Percentiles rank a stretch among this genome's conserved stretches.
Evolutionary conservation across 2,797 vertebrate genomes (phyloP).

Genomic region (Sebastiscus tertius): DNA sequence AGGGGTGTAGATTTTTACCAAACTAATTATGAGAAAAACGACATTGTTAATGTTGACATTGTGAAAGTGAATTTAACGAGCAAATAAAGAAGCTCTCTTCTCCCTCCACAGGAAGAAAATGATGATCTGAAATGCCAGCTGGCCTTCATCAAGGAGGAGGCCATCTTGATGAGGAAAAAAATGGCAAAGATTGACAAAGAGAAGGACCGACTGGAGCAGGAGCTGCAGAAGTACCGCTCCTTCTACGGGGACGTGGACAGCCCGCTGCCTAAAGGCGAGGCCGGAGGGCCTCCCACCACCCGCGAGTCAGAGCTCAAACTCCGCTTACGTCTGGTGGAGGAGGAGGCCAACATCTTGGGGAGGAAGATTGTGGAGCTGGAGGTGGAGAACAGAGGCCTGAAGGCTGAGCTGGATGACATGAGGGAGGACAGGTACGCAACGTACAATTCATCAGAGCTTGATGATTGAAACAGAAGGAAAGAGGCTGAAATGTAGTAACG

Average conservation of each 20-base stretch:
- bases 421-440: constrained; percentile 85
- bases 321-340: constrained; percentile 93
- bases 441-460: not conserved
- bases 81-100: not conserved
- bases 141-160: constrained; percentile 97
- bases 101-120: constrained; percentile 89
- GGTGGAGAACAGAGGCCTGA: constrained; percentile 97
- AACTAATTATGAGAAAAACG: not conserved
- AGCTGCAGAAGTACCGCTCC: constrained; percentile 96
- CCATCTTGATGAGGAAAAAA: constrained; percentile 96
- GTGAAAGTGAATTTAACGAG: not conserved
- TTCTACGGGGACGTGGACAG: constrained; percentile 99
- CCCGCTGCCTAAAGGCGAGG: constrained; percentile 96
- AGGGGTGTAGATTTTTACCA: not conserved
- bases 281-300: constrained; percentile 95
- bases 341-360: constrained; percentile 98
- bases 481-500: not conserved
- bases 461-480: not conserved
- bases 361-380: constrained; percentile 98
- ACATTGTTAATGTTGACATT: not conserved
- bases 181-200: constrained; percentile 99
- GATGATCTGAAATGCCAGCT: constrained; percentile 97
- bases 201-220: constrained; percentile 95
- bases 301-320: constrained; percentile 97
- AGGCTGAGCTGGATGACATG: constrained; percentile 97